phyloP scores from a whole-genome alignment of 1,140 invertebrate genomes.

The Pseudomyrmex cubaensis region DNA sequence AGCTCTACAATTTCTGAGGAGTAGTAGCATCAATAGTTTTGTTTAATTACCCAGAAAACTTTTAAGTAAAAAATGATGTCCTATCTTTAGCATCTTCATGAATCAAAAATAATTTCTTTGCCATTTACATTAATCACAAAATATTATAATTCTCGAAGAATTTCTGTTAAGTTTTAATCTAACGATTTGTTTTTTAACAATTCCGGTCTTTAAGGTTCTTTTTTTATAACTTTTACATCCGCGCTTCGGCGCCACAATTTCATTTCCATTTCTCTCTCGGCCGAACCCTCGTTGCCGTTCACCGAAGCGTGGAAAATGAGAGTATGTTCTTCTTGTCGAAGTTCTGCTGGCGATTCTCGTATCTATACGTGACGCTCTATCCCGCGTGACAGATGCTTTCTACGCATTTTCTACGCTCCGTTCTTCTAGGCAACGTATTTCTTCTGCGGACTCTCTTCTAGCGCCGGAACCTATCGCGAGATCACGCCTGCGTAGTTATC shows the following conservation, averaged over 20 bases:
- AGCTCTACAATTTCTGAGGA: no score
- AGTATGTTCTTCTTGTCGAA: conserved; percentile 66
- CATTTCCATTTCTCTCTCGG: conserved; percentile 66
- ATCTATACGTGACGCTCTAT: conserved; percentile 47
- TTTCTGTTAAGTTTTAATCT: no score
- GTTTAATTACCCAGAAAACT: no score
- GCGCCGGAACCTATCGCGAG: conserved; percentile 15
- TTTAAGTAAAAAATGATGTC: no score
- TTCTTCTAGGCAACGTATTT: conserved; percentile 40
- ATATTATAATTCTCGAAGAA: no score
- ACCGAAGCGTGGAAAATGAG: conserved; percentile 79
- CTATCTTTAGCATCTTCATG: no score
- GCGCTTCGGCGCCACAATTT: conserved; percentile 52
- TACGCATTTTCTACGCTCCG: conserved; percentile 67
- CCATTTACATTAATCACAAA: no score
- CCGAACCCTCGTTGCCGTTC: conserved; percentile 76
- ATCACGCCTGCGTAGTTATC: conserved; percentile 20
- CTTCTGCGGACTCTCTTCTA: conserved; percentile 16
- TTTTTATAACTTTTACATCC: no score
- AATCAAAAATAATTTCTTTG: no score
- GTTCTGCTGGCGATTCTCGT: conserved; percentile 51
- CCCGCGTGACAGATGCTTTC: conserved; percentile 68
- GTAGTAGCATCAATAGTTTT: no score
- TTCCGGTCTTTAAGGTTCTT: no score
- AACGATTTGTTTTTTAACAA: no score